These are phyloP conservation scores for Eptesicus fuscus DNA, from an alignment of 2,113 vertebrate genomes.

Conservation along the genomic window DNA sequence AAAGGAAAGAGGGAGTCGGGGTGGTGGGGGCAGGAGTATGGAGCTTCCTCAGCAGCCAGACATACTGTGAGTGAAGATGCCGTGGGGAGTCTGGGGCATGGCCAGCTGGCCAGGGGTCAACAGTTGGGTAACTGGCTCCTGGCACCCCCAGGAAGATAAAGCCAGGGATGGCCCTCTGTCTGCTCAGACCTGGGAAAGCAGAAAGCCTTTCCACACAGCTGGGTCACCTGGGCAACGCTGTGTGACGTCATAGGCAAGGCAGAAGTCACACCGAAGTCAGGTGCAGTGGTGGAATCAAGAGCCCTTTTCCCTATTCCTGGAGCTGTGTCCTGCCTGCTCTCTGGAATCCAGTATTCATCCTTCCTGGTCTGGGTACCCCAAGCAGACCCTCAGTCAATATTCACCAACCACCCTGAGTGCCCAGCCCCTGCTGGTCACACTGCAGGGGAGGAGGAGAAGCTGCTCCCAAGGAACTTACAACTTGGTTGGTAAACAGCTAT, in stretches of 20 bases:
- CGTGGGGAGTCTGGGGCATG: not conserved
- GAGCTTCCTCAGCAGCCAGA: constrained; percentile 25
- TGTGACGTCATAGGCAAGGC: constrained; percentile 51
- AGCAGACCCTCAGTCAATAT: not conserved
- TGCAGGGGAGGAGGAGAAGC: not conserved
- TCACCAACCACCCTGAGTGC: not conserved
- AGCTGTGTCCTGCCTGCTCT: not conserved
- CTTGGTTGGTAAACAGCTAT: not conserved
- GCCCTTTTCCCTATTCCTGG: not conserved
- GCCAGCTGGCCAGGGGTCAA: not conserved
- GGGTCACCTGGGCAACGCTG: constrained; percentile 50
- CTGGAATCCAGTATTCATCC: no score
- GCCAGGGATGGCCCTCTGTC: not conserved
- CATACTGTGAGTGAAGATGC: not conserved
- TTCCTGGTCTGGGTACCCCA: not conserved
- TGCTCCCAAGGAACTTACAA: not conserved
- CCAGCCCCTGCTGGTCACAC: not conserved
- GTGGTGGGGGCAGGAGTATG: not conserved
- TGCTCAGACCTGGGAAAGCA: not conserved
- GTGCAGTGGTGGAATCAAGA: not conserved
- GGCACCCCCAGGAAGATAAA: not conserved
- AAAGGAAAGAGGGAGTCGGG: accelerated
- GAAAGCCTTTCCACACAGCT: not conserved
- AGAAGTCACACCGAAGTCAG: not conserved
- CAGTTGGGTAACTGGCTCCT: not conserved